Evolutionary conservation across 2,888 invertebrate species (phyloP).

Genomic region (Ganaspis brasiliensis): DNA sequence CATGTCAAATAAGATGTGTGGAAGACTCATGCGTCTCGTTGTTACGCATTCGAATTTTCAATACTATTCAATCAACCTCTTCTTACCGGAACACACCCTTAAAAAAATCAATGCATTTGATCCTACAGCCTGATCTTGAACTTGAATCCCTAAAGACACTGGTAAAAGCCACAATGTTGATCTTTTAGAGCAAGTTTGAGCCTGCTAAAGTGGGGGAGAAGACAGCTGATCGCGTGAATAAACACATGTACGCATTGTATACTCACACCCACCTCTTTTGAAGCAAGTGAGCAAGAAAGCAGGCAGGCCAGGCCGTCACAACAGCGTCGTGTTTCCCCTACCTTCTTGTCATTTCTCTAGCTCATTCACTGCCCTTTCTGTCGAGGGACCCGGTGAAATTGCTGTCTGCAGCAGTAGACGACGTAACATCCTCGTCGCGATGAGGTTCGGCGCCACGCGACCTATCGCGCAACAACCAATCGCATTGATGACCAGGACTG

Average conservation of each 20-base stretch:
- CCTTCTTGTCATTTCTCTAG: constrained; percentile 3
- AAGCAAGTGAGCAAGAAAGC: constrained; percentile 14
- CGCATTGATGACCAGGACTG: not conserved
- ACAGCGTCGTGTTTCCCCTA: constrained; percentile 6
- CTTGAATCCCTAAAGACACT: not conserved
- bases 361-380: constrained; percentile 25
- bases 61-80: too few relatives aligned
- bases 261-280: constrained; percentile 23
- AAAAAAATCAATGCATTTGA: too few relatives aligned
- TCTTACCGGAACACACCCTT: too few relatives aligned
- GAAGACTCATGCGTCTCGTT: too few relatives aligned
- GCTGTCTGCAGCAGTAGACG: constrained; percentile 1
- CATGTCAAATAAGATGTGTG: too few relatives aligned
- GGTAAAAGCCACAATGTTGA: not conserved
- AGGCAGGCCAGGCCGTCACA: constrained; percentile 19
- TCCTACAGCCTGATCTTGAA: not conserved
- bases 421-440: not conserved
- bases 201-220: not conserved
- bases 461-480: constrained; percentile 33
- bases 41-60: too few relatives aligned
- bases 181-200: constrained; percentile 6
- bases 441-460: constrained; percentile 26
- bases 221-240: constrained; percentile 22
- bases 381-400: constrained; percentile 17
- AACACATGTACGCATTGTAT: constrained; percentile 4